Conservation (phyloP, 2,888 invertebrate genomes). For the Papilio gigon region DNA sequence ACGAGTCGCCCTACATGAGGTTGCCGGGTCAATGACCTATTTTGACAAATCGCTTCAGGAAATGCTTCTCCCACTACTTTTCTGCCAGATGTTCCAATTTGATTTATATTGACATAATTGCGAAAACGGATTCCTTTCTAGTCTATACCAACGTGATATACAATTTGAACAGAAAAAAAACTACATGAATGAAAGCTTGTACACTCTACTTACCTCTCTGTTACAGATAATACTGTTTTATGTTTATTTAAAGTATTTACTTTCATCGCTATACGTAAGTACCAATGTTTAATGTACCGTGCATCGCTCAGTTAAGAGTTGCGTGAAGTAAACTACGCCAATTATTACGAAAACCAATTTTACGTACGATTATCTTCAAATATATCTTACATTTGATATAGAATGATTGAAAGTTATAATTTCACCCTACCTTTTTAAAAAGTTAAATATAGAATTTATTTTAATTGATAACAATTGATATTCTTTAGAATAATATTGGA, state of each 20-base stretch:
- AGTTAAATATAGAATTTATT: background rate
- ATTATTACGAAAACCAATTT: conserved; percentile 11
- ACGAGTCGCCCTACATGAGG: conserved; percentile 45
- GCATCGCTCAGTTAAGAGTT: background rate
- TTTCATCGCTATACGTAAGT: background rate
- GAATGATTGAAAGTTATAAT: background rate
- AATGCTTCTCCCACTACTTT: conserved; percentile 50
- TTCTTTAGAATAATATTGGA: background rate
- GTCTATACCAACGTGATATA: too few species aligned
- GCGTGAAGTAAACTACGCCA: background rate
- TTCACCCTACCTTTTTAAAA: background rate
- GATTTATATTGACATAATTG: conserved; percentile 46
- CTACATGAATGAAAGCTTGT: too few species aligned
- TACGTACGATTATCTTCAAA: background rate
- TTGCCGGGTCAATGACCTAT: conserved; percentile 44
- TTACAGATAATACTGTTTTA: background rate
- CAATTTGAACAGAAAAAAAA: too few species aligned
- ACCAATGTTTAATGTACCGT: background rate
- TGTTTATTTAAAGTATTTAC: background rate
- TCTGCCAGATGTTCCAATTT: conserved; percentile 56
- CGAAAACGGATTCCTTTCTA: too few species aligned
- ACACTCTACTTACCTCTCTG: too few species aligned
- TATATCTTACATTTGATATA: background rate
- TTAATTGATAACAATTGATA: background rate
- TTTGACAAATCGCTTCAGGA: conserved; percentile 56